Evolutionary conservation across 1,140 invertebrate species (phyloP).

Genomic region (Platorchestia sp.): DNA sequence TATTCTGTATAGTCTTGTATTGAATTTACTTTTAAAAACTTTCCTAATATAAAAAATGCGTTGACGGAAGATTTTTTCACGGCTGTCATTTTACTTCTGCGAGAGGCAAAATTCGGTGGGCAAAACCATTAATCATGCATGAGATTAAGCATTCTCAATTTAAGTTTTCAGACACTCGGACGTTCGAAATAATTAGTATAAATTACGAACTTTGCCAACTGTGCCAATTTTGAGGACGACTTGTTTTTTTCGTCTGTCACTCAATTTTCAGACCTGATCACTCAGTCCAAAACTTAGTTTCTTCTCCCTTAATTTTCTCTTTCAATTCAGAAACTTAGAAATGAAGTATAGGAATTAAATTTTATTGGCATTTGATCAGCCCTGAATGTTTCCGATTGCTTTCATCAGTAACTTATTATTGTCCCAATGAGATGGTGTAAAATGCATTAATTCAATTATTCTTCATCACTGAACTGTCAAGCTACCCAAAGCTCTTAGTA

Average conservation of each 20-base stretch:
- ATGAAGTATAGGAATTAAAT: background rate
- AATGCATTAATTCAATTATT: background rate
- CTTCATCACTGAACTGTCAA: background rate
- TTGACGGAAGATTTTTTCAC: background rate
- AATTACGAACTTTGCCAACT: background rate
- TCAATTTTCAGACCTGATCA: background rate
- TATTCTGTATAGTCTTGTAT: background rate
- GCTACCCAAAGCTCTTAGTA: background rate
- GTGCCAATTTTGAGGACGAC: background rate
- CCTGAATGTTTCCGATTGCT: background rate
- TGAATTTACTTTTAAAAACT: background rate
- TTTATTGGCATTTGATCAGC: background rate
- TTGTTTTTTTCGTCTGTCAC: background rate
- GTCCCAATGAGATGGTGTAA: background rate
- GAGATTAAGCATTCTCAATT: background rate
- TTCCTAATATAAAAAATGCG: background rate
- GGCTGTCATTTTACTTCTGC: background rate
- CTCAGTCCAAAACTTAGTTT: background rate
- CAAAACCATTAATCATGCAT: background rate
- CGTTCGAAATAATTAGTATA: background rate
- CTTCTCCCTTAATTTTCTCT: background rate
- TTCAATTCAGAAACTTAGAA: background rate
- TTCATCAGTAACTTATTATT: background rate
- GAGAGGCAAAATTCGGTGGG: background rate
- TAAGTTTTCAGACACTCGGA: background rate